phyloP scores from a whole-genome alignment of 30 jellyfish, hydroid and myxozoan species.

The Aurelia sp. region DNA sequence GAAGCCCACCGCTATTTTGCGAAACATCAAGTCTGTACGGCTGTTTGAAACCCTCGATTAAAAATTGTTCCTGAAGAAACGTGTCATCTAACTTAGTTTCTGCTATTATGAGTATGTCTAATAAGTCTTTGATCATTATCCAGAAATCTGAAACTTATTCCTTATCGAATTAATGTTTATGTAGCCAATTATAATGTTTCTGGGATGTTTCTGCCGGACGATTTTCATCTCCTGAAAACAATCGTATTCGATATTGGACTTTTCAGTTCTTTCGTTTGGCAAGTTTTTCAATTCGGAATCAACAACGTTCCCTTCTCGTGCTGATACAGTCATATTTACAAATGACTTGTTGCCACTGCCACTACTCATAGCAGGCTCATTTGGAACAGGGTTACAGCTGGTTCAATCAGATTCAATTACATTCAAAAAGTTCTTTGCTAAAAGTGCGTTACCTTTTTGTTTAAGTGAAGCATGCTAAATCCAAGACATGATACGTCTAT shows the following conservation, averaged over 20 bases:
- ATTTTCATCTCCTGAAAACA: slow-evolving; percentile 6
- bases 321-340: not conserved
- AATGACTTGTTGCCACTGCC: not conserved
- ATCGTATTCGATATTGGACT: not conserved
- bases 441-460: slow-evolving; percentile 1
- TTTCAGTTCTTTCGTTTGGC: not conserved
- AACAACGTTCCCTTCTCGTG: no score
- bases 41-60: no score
- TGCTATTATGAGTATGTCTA: no score
- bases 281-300: no score
- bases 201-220: not conserved
- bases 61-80: not conserved
- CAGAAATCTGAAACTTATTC: slow-evolving; percentile 1
- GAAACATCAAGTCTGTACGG: no score
- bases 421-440: not conserved
- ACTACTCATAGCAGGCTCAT: not conserved
- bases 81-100: no score
- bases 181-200: not conserved
- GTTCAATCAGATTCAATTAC: slow-evolving; percentile 9
- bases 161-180: slow-evolving; percentile 8
- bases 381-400: slow-evolving; percentile 1
- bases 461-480: no score
- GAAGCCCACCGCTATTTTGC: no score
- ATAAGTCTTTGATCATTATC: not conserved
- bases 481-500: not conserved